A percentile compares a stretch with the other conserved stretches of the same genome.
Evolutionary conservation across 1,140 invertebrate genomes (phyloP).

Genomic region (Drosophila santomea): DNA sequence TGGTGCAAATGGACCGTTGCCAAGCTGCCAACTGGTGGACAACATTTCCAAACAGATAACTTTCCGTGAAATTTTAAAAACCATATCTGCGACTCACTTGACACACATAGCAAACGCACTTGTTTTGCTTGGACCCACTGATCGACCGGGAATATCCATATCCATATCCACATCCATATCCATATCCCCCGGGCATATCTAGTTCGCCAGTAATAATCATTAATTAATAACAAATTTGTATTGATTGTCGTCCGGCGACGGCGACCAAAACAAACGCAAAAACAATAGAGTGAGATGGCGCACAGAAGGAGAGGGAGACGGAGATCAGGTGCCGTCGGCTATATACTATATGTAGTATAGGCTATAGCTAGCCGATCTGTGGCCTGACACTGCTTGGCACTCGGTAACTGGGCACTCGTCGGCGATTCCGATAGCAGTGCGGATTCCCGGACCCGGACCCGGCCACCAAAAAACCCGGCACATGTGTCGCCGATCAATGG

Average conservation of each 20-base stretch:
- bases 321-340: conserved; percentile 52
- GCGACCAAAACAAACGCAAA: conserved; percentile 39
- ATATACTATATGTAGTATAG: neutral
- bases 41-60: conserved; percentile 14
- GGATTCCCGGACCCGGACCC: neutral
- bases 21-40: conserved; percentile 2
- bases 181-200: conserved; percentile 35
- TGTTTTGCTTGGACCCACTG: neutral
- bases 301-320: neutral
- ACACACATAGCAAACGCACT: conserved; percentile 15
- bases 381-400: conserved; percentile 74
- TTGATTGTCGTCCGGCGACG: conserved; percentile 15
- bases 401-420: conserved; percentile 10
- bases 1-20: conserved; percentile 23
- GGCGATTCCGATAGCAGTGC: neutral
- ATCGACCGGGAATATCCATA: conserved; percentile 5
- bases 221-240: conserved; percentile 49
- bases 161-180: neutral
- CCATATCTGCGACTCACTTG: conserved; percentile 24
- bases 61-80: neutral
- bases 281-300: neutral
- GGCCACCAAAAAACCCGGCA: conserved; percentile 26
- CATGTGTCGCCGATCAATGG: conserved; percentile 49
- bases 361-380: neutral
- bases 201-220: conserved; percentile 31